phyloP scores from a whole-genome alignment of 1,140 invertebrate species.

The Drosophila miranda region DNA sequence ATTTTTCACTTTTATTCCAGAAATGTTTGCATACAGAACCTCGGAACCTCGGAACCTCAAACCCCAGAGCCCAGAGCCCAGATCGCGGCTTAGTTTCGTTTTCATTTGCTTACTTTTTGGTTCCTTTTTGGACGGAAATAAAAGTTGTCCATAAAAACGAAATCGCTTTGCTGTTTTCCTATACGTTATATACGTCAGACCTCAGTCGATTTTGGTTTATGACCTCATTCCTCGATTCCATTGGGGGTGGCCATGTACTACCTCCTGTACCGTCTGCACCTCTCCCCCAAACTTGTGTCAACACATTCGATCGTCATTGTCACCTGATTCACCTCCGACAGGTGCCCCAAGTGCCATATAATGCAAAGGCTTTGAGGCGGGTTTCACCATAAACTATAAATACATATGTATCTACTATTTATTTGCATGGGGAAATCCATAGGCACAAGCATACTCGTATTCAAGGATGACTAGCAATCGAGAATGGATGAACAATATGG shows the following conservation, averaged over 20 bases:
- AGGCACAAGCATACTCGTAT: neutral
- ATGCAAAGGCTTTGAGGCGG: constrained; percentile 25
- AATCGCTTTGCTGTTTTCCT: constrained; percentile 25
- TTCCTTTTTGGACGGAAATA: constrained; percentile 56
- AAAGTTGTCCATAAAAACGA: constrained; percentile 54
- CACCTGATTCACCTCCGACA: constrained; percentile 60
- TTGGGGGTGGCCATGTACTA: constrained; percentile 41
- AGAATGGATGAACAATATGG: too few species aligned
- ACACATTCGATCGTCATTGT: constrained; percentile 61
- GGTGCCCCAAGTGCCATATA: constrained; percentile 39
- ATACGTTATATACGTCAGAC: constrained; percentile 51
- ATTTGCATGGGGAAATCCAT: constrained; percentile 8
- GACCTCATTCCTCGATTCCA: constrained; percentile 56
- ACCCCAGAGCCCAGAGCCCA: neutral
- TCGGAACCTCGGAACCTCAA: constrained; percentile 27
- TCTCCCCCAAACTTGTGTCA: constrained; percentile 53
- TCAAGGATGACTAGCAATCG: constrained; percentile 1
- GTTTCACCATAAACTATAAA: constrained; percentile 15
- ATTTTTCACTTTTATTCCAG: constrained; percentile 70
- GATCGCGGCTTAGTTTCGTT: constrained; percentile 36
- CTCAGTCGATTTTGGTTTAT: constrained; percentile 46
- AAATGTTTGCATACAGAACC: constrained; percentile 56
- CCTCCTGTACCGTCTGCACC: neutral
- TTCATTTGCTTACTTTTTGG: constrained; percentile 43
- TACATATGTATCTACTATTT: neutral